Percentiles rank a stretch among this genome's conserved stretches.
phyloP scores from a whole-genome alignment of 2,888 invertebrate genomes.

The Cheilosia impressa region DNA sequence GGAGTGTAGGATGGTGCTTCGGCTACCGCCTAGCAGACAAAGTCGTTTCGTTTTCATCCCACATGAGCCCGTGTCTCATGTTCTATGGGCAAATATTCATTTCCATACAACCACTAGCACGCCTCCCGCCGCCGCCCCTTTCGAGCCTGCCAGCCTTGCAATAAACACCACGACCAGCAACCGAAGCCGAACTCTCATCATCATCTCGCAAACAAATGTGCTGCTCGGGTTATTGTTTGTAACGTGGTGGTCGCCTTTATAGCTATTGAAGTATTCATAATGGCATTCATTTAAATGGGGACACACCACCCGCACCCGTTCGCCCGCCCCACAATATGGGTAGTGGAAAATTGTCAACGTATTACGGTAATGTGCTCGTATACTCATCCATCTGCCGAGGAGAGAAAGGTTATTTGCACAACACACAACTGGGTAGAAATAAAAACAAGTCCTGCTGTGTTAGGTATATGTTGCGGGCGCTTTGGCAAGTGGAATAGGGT shows the following conservation, averaged over 20 bases:
- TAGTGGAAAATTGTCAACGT: conserved; percentile 72
- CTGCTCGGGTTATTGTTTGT: conserved; percentile 73
- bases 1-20: conserved; percentile 13
- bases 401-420: conserved; percentile 62
- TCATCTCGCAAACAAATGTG: conserved; percentile 72
- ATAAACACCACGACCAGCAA: conserved; percentile 52
- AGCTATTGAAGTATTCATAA: conserved; percentile 76
- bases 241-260: conserved; percentile 74
- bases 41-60: conserved; percentile 58
- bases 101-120: conserved; percentile 70
- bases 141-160: conserved; percentile 37
- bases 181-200: conserved; percentile 66
- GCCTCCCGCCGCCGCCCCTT: conserved; percentile 51
- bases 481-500: conserved; percentile 44
- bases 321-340: conserved; percentile 2
- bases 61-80: conserved; percentile 64
- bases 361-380: conserved; percentile 73
- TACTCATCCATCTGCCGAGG: conserved; percentile 22
- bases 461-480: conserved; percentile 49
- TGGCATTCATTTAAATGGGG: conserved; percentile 74
- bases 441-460: conserved; percentile 62
- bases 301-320: conserved; percentile 33
- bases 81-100: conserved; percentile 72
- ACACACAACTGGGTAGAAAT: conserved; percentile 43
- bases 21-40: conserved; percentile 27